Percentiles rank a stretch among this genome's conserved stretches.
These are phyloP conservation scores for Sardina pilchardus DNA, from an alignment of 2,113 vertebrate genomes.

Conservation along the genomic window DNA sequence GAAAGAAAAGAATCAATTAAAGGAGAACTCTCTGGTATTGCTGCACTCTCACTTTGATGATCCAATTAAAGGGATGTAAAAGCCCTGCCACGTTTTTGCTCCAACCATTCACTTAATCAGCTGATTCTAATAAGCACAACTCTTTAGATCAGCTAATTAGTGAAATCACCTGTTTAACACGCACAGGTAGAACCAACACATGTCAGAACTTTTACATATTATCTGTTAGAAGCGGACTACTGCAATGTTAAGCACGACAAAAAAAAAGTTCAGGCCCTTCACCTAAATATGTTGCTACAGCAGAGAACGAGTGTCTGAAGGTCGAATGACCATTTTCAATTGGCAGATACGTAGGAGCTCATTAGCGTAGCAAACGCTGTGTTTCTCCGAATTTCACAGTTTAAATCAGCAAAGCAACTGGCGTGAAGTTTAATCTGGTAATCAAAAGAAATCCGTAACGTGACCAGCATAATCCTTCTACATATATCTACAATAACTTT, in stretches of 20 bases:
- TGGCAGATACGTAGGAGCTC: neutral
- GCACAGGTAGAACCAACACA: too few species aligned
- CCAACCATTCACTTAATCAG: too few species aligned
- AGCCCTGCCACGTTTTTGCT: too few species aligned
- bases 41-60: too few species aligned
- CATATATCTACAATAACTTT: too few species aligned
- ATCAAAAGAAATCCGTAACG: neutral
- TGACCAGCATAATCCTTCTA: too few species aligned
- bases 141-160: too few species aligned
- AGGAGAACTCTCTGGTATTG: neutral
- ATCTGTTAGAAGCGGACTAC: too few species aligned
- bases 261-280: neutral
- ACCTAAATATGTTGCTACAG: neutral
- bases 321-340: neutral
- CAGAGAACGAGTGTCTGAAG: neutral
- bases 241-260: neutral
- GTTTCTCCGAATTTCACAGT: neutral
- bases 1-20: neutral
- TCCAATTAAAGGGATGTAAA: too few species aligned
- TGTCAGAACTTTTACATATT: too few species aligned
- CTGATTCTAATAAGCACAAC: too few species aligned
- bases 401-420: neutral
- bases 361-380: neutral
- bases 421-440: neutral
- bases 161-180: too few species aligned